Conservation (phyloP, 2,888 invertebrate species). For the Epiblema foenella region DNA sequence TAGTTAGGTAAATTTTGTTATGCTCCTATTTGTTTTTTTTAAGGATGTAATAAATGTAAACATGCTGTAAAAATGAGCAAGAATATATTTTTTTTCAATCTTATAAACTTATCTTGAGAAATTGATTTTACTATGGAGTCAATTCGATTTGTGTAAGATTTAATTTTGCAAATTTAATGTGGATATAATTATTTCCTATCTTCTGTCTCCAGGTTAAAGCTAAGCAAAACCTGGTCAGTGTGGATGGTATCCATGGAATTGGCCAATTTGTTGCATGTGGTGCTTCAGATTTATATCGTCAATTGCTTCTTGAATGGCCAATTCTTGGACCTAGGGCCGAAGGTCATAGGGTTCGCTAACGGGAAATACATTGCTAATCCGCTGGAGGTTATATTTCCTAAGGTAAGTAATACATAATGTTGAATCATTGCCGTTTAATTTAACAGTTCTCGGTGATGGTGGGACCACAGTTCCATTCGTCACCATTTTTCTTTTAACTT, state of each 20-base stretch:
- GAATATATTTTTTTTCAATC: no score
- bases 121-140: no score
- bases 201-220: conserved; percentile 78
- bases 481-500: not conserved
- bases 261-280: conserved; percentile 90
- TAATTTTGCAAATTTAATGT: no score
- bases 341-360: conserved; percentile 84
- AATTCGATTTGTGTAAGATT: no score
- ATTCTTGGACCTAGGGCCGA: conserved; percentile 89
- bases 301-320: conserved; percentile 90
- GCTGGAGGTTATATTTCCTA: conserved; percentile 92
- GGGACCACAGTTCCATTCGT: not conserved
- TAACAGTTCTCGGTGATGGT: not conserved
- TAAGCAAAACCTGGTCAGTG: conserved; percentile 91
- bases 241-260: conserved; percentile 91
- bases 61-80: no score
- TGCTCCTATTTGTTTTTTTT: no score
- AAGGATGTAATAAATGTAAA: no score
- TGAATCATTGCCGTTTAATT: conserved; percentile 2
- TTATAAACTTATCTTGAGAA: no score
- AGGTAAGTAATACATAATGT: conserved; percentile 74
- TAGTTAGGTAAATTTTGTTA: no score
- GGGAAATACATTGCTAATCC: conserved; percentile 87
- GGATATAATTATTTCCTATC: not conserved
- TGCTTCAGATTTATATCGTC: conserved; percentile 91